These are phyloP conservation scores for Malurus elegans DNA, from an alignment of 2,113 vertebrate species.

Conservation along the genomic window DNA sequence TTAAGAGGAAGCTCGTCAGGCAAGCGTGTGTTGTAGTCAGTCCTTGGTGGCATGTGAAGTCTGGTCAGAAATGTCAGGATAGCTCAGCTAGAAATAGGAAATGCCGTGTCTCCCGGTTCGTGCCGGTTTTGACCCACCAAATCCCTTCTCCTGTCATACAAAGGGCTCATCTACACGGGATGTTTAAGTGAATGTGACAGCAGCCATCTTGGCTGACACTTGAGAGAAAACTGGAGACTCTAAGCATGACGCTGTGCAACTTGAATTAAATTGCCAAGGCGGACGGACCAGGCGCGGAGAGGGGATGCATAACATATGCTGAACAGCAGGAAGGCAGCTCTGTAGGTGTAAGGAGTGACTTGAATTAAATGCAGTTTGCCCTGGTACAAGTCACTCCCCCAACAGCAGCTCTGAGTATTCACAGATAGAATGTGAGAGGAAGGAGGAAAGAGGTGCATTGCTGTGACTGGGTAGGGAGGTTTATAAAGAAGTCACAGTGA, in stretches of 20 bases:
- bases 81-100: background rate
- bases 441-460: background rate
- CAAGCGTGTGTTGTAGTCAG: background rate
- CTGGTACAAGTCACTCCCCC: background rate
- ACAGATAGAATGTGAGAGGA: background rate
- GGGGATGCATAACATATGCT: constrained; percentile 39
- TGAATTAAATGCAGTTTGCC: constrained; percentile 47
- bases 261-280: constrained; percentile 36
- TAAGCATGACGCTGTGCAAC: background rate
- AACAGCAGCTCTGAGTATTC: background rate
- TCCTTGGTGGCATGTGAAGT: background rate
- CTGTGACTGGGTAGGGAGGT: background rate
- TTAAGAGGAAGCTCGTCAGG: background rate
- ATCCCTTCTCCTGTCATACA: background rate
- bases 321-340: constrained; percentile 25
- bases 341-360: constrained; percentile 41
- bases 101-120: background rate
- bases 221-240: constrained; percentile 35
- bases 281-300: background rate
- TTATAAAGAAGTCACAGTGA: background rate
- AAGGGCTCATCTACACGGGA: constrained; percentile 10
- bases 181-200: constrained; percentile 42
- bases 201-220: constrained; percentile 49
- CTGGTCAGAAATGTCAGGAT: background rate
- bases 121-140: constrained; percentile 14